A percentile compares a stretch with the other conserved stretches of the same genome.
Evolutionary conservation across 2,113 vertebrate species (phyloP).

Genomic region (Diphyllodes magnificus): DNA sequence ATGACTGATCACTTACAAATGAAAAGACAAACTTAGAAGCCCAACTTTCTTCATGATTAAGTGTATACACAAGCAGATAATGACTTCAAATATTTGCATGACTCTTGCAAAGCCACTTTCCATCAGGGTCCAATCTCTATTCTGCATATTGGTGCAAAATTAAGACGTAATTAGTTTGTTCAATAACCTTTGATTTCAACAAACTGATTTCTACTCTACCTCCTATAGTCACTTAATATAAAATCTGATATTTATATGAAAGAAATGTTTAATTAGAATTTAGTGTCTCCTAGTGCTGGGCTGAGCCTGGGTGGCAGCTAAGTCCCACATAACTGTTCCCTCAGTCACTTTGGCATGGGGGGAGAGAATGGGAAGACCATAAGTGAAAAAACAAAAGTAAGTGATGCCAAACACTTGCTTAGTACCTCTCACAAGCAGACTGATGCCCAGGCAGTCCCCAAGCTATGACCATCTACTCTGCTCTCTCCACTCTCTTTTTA

Average conservation of each 20-base stretch:
- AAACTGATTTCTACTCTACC: neutral
- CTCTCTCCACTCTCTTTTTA: neutral
- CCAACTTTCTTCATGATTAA: neutral
- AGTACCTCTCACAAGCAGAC: neutral
- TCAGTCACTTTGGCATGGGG: fast-evolving
- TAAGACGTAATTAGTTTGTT: neutral
- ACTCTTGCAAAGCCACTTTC: neutral
- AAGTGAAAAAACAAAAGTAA: neutral
- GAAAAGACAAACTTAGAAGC: neutral
- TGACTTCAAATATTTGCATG: neutral
- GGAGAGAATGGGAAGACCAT: neutral
- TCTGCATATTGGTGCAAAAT: neutral
- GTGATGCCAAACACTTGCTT: neutral
- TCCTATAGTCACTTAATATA: neutral
- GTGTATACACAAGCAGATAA: neutral
- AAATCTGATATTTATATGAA: neutral
- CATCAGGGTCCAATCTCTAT: neutral
- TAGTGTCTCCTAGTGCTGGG: neutral
- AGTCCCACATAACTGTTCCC: neutral
- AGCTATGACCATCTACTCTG: fast-evolving
- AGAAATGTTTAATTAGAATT: neutral
- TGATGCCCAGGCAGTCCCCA: neutral
- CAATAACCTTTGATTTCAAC: neutral
- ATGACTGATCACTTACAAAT: neutral
- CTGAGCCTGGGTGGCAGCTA: neutral